Evolutionary conservation across 2,797 vertebrate species (phyloP).

Genomic region (Diglossa cyanea): DNA sequence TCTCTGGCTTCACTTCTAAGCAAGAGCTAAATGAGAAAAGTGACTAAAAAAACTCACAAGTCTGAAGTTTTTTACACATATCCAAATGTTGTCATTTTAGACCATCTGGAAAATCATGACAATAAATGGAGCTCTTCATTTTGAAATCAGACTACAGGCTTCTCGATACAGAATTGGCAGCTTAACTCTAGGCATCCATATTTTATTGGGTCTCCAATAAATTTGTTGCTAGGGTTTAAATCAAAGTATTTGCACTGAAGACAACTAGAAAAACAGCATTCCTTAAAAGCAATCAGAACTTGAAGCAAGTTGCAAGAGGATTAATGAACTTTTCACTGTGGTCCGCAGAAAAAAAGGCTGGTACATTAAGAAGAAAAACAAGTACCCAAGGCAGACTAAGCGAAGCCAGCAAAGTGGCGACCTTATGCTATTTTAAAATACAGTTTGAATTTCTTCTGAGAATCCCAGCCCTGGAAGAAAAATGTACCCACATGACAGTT

Average conservation of each 20-base stretch:
- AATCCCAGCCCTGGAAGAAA: neutral
- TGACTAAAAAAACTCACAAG: neutral
- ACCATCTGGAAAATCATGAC: neutral
- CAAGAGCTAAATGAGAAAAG: neutral
- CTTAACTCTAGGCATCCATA: neutral
- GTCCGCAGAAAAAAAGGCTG: neutral
- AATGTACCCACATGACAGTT: neutral
- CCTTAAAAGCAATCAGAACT: neutral
- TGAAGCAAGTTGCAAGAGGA: neutral
- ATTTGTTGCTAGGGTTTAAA: neutral
- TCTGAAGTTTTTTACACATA: neutral
- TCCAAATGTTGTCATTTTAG: neutral
- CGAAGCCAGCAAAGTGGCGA: fast-evolving
- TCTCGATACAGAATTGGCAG: neutral
- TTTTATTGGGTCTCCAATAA: neutral
- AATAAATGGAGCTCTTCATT: neutral
- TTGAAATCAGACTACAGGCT: neutral
- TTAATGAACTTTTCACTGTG: neutral
- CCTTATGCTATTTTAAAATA: neutral
- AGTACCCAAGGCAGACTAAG: neutral
- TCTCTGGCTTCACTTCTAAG: neutral
- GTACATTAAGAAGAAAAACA: neutral
- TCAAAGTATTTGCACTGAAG: neutral
- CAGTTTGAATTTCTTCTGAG: neutral
- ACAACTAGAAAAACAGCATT: neutral